These are phyloP conservation scores for Drosophila mayaguana DNA, from an alignment of 2,888 invertebrate species.

Conservation along the genomic window DNA sequence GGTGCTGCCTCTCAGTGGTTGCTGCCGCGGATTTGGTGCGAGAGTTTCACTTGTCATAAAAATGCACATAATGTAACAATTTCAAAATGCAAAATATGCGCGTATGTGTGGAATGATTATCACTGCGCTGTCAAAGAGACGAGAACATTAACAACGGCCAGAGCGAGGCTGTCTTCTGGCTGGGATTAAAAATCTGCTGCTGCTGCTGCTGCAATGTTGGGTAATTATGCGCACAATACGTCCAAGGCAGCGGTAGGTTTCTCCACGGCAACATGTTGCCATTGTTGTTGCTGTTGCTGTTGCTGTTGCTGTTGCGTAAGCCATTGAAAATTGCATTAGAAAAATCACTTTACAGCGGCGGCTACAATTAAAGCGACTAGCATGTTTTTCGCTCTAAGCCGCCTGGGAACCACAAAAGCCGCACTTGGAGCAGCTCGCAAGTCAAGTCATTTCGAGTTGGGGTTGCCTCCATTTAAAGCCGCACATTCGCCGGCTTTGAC, in stretches of 20 bases:
- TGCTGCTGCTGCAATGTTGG: constrained; percentile 37
- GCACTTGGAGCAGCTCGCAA: constrained; percentile 47
- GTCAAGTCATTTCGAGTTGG: constrained; percentile 40
- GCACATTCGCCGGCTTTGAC: constrained; percentile 59
- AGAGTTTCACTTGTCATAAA: constrained; percentile 67
- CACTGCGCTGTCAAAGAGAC: constrained; percentile 24
- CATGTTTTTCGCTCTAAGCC: constrained; percentile 72
- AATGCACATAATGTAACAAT: constrained; percentile 76
- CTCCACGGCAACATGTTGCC: constrained; percentile 67
- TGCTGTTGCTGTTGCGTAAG: constrained; percentile 65
- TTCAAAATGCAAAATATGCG: constrained; percentile 78
- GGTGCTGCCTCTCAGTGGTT: constrained; percentile 13
- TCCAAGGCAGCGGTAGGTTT: constrained; percentile 70
- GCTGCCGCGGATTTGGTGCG: constrained; percentile 23
- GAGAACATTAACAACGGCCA: constrained; percentile 36
- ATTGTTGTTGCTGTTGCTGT: constrained; percentile 54
- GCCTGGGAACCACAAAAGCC: constrained; percentile 77
- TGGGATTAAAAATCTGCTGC: constrained; percentile 43
- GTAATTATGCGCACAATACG: constrained; percentile 76
- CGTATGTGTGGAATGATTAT: constrained; percentile 75
- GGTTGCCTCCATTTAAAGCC: constrained; percentile 54
- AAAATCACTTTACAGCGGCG: constrained; percentile 71
- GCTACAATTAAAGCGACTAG: constrained; percentile 78
- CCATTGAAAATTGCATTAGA: constrained; percentile 76
- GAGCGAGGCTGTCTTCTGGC: constrained; percentile 9